A percentile compares a stretch with the other conserved stretches of the same genome.
Conservation (phyloP, 2,797 vertebrate species). For the Enteromius unitaeniatus region DNA sequence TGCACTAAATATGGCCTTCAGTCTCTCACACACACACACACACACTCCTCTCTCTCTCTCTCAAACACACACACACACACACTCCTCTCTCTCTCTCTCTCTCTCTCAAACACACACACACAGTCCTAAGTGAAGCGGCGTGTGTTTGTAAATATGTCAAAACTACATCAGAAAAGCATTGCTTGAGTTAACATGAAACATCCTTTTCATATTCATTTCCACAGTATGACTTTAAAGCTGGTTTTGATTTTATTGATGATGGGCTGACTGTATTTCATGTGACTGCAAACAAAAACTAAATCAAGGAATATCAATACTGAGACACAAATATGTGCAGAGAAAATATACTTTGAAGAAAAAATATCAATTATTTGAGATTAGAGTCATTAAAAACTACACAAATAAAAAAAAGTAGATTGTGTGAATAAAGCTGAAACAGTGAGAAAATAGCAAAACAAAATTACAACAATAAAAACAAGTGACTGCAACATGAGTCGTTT, state of each 20-base stretch:
- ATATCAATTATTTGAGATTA: no score
- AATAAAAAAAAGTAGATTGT: no score
- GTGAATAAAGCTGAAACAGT: not conserved
- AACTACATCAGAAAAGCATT: not conserved
- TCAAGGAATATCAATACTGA: not conserved
- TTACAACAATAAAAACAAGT: no score
- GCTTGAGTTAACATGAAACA: not conserved
- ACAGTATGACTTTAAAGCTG: not conserved
- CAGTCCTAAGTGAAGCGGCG: not conserved
- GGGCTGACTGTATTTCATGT: not conserved
- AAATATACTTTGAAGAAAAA: no score
- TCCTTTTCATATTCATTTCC: not conserved
- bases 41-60: not conserved
- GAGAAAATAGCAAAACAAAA: no score
- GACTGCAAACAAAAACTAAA: not conserved
- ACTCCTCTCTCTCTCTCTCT: no score
- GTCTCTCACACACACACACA: not conserved
- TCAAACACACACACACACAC: not conserved
- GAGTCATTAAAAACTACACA: no score
- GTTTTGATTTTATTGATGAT: not conserved
- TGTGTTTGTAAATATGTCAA: not conserved
- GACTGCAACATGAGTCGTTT: no score
- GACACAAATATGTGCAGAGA: no score
- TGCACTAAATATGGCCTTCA: slow-evolving; percentile 4
- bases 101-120: no score